Conservation (phyloP, 2,797 vertebrate genomes). For the Limosa lapponica region DNA sequence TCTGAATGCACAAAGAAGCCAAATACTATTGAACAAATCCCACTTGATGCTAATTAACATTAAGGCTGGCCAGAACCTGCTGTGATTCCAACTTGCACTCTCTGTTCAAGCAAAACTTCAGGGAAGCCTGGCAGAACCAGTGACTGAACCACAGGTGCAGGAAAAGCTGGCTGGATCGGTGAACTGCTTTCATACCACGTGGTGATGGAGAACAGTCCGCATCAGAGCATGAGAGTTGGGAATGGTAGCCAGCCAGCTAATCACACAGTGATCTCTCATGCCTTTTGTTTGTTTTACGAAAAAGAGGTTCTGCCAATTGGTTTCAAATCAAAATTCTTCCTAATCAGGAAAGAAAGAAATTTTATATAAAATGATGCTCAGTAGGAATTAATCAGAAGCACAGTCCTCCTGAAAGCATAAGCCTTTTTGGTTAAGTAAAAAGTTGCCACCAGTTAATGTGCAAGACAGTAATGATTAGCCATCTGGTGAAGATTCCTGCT, state of each 20-base stretch:
- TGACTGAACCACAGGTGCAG: background rate
- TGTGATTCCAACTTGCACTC: background rate
- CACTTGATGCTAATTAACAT: background rate
- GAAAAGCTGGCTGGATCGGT: background rate
- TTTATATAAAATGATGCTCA: background rate
- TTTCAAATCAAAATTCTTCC: slow-evolving; percentile 9
- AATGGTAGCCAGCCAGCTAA: slow-evolving; percentile 7
- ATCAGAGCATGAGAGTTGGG: background rate
- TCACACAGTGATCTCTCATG: background rate
- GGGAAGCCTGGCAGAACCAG: slow-evolving; percentile 8
- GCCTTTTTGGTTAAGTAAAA: slow-evolving; percentile 1
- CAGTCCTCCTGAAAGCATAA: background rate
- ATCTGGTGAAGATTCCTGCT: slow-evolving; percentile 60
- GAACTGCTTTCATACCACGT: background rate
- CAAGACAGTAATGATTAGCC: slow-evolving; percentile 52
- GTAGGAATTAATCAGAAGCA: background rate
- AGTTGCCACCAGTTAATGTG: slow-evolving; percentile 49
- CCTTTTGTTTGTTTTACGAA: background rate
- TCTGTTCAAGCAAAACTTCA: slow-evolving; percentile 1
- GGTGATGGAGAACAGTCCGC: background rate
- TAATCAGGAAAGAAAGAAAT: background rate
- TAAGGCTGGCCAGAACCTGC: slow-evolving; percentile 14
- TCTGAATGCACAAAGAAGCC: background rate
- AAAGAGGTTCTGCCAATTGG: background rate
- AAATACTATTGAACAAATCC: slow-evolving; percentile 9